Evolutionary conservation across 2,797 vertebrate genomes (phyloP), one percentile per base, ranked within the genome.

Genomic region (Sylvia borin): DNA sequence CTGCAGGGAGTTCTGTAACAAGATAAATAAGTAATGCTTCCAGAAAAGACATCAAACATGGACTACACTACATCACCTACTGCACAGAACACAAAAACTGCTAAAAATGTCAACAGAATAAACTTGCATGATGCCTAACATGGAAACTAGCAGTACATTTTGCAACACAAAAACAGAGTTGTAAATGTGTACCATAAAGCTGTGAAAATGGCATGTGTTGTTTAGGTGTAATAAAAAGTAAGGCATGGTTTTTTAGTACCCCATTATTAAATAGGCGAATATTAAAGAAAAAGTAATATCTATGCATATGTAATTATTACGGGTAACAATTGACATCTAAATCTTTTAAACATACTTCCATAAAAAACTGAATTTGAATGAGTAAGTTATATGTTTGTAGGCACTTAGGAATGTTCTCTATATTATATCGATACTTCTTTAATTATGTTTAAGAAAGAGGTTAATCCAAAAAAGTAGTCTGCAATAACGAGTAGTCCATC

Each of bases 331-430:
- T 16, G 27, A 95, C 83, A 77, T 62, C 25, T 74, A 90, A 90
- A 75, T 18, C 8, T 79, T 91, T 18, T 72, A 70, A 84, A 71
- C 54, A 7, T 48, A 60, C 20, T 58, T 75, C 25, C 31, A 60
- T 70, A 32, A 92, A 95, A 95, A 96, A 95, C 61, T 78, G 70
- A 93, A 94, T 90, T 88, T 93, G 27, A 92, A 82, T 34, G 62
- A 95, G 83, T 42, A 90, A 45, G 26, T 77, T 83, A 36, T 60
- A 51, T 88, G 45, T 79, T 88, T 84, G 13, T 87, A 76, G 88
- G 36, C 62, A 86, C 42, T 95, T 91, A 65, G 29, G 53, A 96
- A 94, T 75, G 16, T 91, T 94, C 40, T 83, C 51, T 74, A 77
- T 88, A 67, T 79, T 85, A 86, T 34, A 88, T 58, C 16, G 47